Evolutionary conservation across 2,113 vertebrate species (phyloP), one percentile per base, ranked within the genome.

Genomic region (Solenodon paradoxus): DNA sequence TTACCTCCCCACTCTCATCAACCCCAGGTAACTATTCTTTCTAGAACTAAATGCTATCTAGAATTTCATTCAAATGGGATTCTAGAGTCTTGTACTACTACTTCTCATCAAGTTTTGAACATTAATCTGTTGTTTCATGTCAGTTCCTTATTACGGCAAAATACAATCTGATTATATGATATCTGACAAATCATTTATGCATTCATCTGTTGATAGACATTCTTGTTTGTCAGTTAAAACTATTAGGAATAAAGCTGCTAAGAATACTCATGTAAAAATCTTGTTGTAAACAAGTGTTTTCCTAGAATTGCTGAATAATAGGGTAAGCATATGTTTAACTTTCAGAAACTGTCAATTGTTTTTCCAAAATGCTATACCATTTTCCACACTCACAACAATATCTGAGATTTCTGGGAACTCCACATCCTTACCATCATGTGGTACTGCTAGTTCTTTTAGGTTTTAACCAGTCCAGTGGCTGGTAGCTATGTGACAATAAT

Each of bases 251-350:
- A 85, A 85, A 69, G 57, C 19, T 74, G 38, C 40, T 72, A 51
- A 72, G 57, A 82, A 61, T 38, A 94, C 40, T 83, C 74, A 79
- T 32, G 47, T 49, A 7, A 61, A 49, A 40, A 15, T 40, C 28
- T 92, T 93, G 75, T 19, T 24, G 57, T 47, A 86, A 86, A 85
- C 72, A 68, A 84, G 59, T 49, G 30, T 82, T 79, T 72, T 91
- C 47, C 42, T 66, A 69, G 53, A 85, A 90, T 72, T 82, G 47
- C 45, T 83, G 26, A 12, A 32, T 68, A 66, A 77, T 0, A 81
- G 22, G 28, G 20, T 51, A 81, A 81, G 40, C 15, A n/a, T 15
- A 78, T 35, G 16, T n/a, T 74, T 51, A 90, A 90, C 7, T 88
- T 88, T 84, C 30, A 94, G 30, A 59, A 88, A 94, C 13, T 9